Base-by-base conservation (phyloP, 2,888 invertebrate genomes). In the Nezara viridula region DNA sequence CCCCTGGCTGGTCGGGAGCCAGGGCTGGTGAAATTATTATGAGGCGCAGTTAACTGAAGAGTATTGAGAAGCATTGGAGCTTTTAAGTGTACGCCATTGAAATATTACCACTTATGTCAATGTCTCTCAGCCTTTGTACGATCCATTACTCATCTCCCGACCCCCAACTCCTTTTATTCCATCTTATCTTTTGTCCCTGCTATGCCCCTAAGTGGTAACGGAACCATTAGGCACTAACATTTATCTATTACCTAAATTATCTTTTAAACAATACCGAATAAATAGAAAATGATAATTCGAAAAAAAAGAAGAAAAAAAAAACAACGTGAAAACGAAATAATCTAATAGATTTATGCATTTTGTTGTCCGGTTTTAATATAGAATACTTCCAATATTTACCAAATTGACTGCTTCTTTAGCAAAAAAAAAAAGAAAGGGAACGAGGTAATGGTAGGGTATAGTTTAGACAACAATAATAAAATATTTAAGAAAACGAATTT, bases 61-160 rank as follows among this genome's bases (percentile, higher is more conserved):
- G 60, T 40, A 77, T 37, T 77, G 40, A 40, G 77, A 77, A 77
- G 77, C 77, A 77, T 77, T 40, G 77, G 77, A 77, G 77, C 37
- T 77, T 37, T 77, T 77, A 77, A 40, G 60, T 60, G 60, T 27
- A 60, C 60, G 60, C 27, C 60, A 77, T 77, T 77, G 77, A 77
- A 77, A 77, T 77, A 77, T 77, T 77, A 40, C 77, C 77, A 77
- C 77, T 77, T 77, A 77, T 77, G 77, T 77, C 77, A 77, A 77
- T 77, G 77, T 77, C 77, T 77, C 77, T 24, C 37, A 40, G 77
- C 77, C 77, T 77, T 77, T 77, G 40, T 77, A 77, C 40, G 77
- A 77, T 77, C 77, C 77, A 77, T 77, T 40, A 77, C 77, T 77
- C 40, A 60, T 40, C 77, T 77, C 77, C 77, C 37, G 4, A n/a